Evolutionary conservation across 2,113 vertebrate genomes (phyloP), one percentile per base, ranked within the genome.

Genomic region (Pipa parva): DNA sequence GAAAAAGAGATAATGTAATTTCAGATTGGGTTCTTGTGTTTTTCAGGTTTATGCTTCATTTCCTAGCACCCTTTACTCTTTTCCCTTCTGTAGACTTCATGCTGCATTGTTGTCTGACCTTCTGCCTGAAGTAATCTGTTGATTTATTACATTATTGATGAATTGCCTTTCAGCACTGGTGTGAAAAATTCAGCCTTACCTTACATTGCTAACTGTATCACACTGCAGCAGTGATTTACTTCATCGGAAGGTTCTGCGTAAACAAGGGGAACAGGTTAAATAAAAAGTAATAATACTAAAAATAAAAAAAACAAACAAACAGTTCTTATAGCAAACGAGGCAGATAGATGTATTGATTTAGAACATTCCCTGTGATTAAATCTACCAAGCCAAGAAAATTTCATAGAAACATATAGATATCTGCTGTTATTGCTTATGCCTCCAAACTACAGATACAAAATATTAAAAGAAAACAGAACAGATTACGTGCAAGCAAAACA

Each of bases 141-240:
- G 52, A 46, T 36, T 56, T 52, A 65, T 56, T 29, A 27, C 20
- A 24, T 56, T 56, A 56, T 65, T 65, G 51, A 46, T 46, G 28
- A 20, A 11, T 57, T 21, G n/a, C 8, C 33, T 22, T 37, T 50
- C 24, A 54, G 18, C 17, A n/a, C 20, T 17, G 22, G 62, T 49
- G 48, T 51, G 31, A 12, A 63, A 11, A 37, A 63, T 37, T 63
- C 12, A 12, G 42, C 42, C 13, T 20, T 4, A 22, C 10, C 36
- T 22, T 26, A 15, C 51, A 57, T n/a, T 42, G 28, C 51, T 56
- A 57, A 57, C 28, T 22, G n/a, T 8, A 29, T 31, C 46, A 18
- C 17, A 57, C 13, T 56, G 36, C 27, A 25, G 25, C 15, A 55
- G 25, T 55, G 25, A 25, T 55, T 55, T 55, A n/a, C 51, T 28